A percentile compares a stretch with the other conserved stretches of the same genome.
phyloP scores from a whole-genome alignment of 1,140 invertebrate species.

The Stegodyphus dumicola region DNA sequence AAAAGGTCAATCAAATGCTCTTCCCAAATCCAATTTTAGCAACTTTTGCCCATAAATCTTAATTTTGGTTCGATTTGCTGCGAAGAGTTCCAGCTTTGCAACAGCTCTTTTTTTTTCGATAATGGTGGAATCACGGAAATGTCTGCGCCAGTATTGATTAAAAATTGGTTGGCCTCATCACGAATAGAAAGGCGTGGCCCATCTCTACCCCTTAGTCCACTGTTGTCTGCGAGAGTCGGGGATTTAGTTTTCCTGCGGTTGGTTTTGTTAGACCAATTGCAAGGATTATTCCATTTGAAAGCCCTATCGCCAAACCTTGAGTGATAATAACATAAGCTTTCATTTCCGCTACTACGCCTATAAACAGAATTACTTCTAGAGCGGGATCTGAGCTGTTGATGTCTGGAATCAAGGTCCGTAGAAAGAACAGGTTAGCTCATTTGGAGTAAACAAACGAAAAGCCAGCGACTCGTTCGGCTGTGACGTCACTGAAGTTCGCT shows the following conservation, averaged over 20 bases:
- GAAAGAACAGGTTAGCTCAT: not conserved
- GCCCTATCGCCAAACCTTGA: not conserved
- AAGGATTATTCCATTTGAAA: conserved; percentile 2
- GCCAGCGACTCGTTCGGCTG: no score
- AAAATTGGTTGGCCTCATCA: not conserved
- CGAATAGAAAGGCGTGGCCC: not conserved
- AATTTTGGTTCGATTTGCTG: conserved; percentile 48
- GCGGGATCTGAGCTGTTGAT: not conserved
- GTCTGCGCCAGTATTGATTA: conserved; percentile 2
- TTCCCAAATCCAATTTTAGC: conserved; percentile 30
- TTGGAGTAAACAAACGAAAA: no score
- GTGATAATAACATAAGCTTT: conserved; percentile 15
- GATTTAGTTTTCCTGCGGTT: not conserved
- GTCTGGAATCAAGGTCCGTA: no score
- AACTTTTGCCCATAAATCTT: conserved; percentile 43
- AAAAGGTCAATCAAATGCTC: conserved; percentile 43
- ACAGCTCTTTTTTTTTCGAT: not conserved
- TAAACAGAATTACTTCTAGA: conserved; percentile 15
- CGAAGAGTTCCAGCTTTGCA: conserved; percentile 22
- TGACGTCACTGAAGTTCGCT: no score
- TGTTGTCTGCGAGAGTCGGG: conserved; percentile 2
- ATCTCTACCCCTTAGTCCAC: conserved; percentile 1
- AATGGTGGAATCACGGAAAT: conserved; percentile 9
- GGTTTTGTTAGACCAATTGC: not conserved
- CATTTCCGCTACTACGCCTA: conserved; percentile 1